These are phyloP conservation scores for Apodemus agrarius DNA, from an alignment of 2,797 vertebrate genomes.

Conservation along the genomic window DNA sequence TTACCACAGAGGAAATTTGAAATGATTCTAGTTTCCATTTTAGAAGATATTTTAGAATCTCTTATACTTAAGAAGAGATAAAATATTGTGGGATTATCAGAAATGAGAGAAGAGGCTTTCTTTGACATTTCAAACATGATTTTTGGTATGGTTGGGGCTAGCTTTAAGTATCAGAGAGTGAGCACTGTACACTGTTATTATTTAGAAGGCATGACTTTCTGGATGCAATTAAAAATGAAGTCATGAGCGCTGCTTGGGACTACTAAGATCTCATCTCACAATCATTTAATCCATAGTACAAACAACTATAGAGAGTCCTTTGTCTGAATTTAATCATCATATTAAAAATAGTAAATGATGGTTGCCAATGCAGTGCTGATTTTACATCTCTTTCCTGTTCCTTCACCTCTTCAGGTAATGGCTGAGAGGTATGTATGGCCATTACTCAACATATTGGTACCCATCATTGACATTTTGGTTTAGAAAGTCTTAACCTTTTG, in stretches of 20 bases:
- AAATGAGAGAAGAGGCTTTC: not conserved
- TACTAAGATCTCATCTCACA: not conserved
- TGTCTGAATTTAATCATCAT: not conserved
- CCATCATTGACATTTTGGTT: not conserved
- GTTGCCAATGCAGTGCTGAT: not conserved
- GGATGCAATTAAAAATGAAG: not conserved
- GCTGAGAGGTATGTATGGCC: not conserved
- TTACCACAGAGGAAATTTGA: not conserved
- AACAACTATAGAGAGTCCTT: not conserved
- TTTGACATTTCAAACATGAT: not conserved
- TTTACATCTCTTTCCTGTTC: not conserved
- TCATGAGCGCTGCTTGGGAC: not conserved
- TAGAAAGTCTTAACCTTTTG: not conserved
- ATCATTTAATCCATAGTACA: not conserved
- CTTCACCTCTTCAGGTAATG: not conserved
- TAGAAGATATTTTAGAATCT: not conserved
- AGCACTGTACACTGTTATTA: not conserved
- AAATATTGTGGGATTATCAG: not conserved
- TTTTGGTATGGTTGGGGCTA: no score
- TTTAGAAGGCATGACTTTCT: not conserved
- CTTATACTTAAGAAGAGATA: not conserved
- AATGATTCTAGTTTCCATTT: not conserved
- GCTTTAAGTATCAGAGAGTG: not conserved
- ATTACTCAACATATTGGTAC: not conserved
- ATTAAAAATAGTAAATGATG: not conserved